These are phyloP conservation scores for Acrobasis repandana DNA, from an alignment of 2,888 invertebrate species.

Conservation along the genomic window DNA sequence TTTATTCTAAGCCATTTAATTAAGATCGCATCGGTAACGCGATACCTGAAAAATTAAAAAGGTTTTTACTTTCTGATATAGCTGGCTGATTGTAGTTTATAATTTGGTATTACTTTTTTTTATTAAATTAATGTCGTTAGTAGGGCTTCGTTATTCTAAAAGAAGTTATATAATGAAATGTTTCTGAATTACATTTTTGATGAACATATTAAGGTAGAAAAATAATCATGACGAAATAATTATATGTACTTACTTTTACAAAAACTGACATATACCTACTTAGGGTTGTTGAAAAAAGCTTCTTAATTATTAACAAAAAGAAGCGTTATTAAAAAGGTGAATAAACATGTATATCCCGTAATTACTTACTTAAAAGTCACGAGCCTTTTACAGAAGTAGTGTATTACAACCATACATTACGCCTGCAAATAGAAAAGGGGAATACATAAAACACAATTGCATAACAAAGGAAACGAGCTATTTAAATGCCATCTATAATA, in stretches of 20 bases:
- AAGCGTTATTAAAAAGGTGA: not conserved
- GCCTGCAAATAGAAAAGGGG: not conserved
- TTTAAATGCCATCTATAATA: conserved; percentile 43
- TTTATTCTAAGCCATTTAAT: conserved; percentile 27
- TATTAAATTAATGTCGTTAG: not conserved
- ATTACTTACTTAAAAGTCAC: not conserved
- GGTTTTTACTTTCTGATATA: conserved; percentile 9
- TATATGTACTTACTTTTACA: too few species aligned
- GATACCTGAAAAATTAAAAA: conserved; percentile 15
- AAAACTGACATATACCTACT: too few species aligned
- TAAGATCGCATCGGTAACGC: conserved; percentile 18
- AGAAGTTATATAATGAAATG: too few species aligned
- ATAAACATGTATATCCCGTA: not conserved
- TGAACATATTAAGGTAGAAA: too few species aligned
- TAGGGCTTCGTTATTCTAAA: not conserved
- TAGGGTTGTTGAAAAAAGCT: too few species aligned
- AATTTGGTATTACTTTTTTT: not conserved
- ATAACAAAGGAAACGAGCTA: conserved; percentile 10
- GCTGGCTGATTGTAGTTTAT: not conserved
- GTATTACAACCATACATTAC: not conserved
- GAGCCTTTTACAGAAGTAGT: not conserved
- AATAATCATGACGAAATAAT: too few species aligned
- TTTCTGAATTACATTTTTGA: too few species aligned
- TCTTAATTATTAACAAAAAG: not conserved
- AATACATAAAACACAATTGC: not conserved